Conservation (phyloP, 2,797 vertebrate species). For the Poeciliopsis presidionis region DNA sequence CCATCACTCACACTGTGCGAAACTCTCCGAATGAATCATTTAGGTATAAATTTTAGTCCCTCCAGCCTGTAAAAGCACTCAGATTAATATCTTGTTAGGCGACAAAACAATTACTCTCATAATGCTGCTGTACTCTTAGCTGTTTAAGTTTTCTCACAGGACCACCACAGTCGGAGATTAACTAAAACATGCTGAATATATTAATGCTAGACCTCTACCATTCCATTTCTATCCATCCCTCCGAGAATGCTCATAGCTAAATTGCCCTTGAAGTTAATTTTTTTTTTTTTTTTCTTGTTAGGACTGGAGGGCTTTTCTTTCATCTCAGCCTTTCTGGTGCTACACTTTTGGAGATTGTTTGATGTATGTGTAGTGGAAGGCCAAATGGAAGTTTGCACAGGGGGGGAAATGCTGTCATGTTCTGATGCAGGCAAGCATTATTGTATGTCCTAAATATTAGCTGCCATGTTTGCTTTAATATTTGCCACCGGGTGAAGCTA, state of each 20-base stretch:
- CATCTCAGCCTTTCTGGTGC: slow-evolving; percentile 64
- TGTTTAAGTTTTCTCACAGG: slow-evolving; percentile 47
- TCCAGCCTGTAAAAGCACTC: slow-evolving; percentile 35
- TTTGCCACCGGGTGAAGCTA: slow-evolving; percentile 17
- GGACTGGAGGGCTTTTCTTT: slow-evolving; percentile 76
- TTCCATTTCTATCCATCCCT: slow-evolving; percentile 67
- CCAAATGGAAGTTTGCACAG: slow-evolving; percentile 60
- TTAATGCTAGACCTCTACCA: slow-evolving; percentile 67
- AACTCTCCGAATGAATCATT: slow-evolving; percentile 58
- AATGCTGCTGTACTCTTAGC: slow-evolving; percentile 49
- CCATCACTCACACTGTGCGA: slow-evolving; percentile 41
- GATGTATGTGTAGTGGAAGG: slow-evolving; percentile 60
- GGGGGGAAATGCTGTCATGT: slow-evolving; percentile 35
- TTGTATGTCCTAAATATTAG: slow-evolving; percentile 32
- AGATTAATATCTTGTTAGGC: slow-evolving; percentile 44
- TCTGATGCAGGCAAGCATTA: slow-evolving; percentile 27
- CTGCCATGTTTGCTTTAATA: slow-evolving; percentile 30
- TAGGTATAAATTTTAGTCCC: slow-evolving; percentile 20
- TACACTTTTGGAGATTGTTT: slow-evolving; percentile 61
- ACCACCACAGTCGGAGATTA: slow-evolving; percentile 49
- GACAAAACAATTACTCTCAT: slow-evolving; percentile 49
- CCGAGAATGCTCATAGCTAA: slow-evolving; percentile 73
- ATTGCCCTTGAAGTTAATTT: slow-evolving; percentile 76
- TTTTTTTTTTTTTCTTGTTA: slow-evolving; percentile 66
- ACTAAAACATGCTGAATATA: slow-evolving; percentile 69